Evolutionary conservation across 2,797 vertebrate species (phyloP).

Genomic region (Coluber constrictor): DNA sequence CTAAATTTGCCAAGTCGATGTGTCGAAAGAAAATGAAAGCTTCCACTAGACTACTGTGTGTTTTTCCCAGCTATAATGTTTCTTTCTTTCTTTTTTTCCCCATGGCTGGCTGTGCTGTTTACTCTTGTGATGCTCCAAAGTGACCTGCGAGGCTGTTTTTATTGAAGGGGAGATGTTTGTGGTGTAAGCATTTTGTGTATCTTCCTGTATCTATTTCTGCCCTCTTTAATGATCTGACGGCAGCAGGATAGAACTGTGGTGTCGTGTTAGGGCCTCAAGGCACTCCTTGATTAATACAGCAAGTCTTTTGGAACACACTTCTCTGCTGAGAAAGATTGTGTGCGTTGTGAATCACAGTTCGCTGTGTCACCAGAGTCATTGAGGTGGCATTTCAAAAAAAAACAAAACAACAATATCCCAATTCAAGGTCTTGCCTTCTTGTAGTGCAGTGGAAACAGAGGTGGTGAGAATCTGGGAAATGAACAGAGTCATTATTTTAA

Average conservation of each 20-base stretch:
- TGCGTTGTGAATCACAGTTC: conserved; percentile 7
- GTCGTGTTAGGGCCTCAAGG: background rate
- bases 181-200: background rate
- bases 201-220: background rate
- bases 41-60: background rate
- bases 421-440: background rate
- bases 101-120: background rate
- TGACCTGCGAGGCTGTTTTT: no score
- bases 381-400: background rate
- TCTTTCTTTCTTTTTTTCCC: background rate
- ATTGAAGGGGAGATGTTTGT: background rate
- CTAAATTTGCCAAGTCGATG: background rate
- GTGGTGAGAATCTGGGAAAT: background rate
- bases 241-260: background rate
- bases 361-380: conserved; percentile 18
- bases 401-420: no score
- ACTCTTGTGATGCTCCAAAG: background rate
- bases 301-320: conserved; percentile 9
- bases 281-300: conserved; percentile 22
- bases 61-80: background rate
- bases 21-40: background rate
- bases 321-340: background rate
- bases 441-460: background rate
- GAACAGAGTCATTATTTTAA: background rate
- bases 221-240: background rate